These are phyloP conservation scores for Ceratosolen fusciceps DNA, from an alignment of 1,140 invertebrate species.

Conservation along the genomic window DNA sequence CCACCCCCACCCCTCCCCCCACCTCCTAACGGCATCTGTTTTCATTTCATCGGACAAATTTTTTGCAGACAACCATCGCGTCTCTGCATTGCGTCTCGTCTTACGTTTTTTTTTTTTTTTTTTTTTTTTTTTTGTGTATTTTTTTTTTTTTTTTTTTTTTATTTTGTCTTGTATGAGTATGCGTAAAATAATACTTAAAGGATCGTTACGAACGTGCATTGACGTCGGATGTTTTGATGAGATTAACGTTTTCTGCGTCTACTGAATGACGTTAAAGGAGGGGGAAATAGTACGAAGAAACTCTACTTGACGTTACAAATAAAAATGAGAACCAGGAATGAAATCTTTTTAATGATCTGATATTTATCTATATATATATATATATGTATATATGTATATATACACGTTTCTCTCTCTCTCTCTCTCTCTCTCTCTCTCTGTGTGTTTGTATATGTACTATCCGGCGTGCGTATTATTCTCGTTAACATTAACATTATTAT, in stretches of 20 bases:
- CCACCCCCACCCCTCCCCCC: neutral
- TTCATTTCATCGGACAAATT: constrained; percentile 7
- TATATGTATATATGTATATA: neutral
- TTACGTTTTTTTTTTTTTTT: too few species aligned
- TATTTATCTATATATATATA: neutral
- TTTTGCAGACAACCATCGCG: constrained; percentile 31
- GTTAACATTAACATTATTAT: too few species aligned
- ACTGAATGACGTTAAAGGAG: too few species aligned
- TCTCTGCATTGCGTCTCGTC: constrained; percentile 2
- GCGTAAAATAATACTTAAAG: constrained; percentile 35
- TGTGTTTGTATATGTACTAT: neutral
- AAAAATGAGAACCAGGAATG: constrained; percentile 22
- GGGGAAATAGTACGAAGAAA: constrained; percentile 2
- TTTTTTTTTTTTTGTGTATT: too few species aligned
- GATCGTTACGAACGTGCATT: constrained; percentile 29
- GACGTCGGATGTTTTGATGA: constrained; percentile 24
- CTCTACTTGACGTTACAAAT: constrained; percentile 10
- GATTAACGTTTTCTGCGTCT: constrained; percentile 5
- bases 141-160: too few species aligned
- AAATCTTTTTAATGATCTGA: neutral
- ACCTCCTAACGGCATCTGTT: neutral
- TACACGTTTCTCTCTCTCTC: neutral
- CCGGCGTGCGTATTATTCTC: neutral
- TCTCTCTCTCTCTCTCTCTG: neutral
- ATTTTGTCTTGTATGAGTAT: neutral